A percentile compares a stretch with the other conserved stretches of the same genome.
phyloP scores from a whole-genome alignment of 2,888 invertebrate genomes.

The Phytoseiulus persimilis region DNA sequence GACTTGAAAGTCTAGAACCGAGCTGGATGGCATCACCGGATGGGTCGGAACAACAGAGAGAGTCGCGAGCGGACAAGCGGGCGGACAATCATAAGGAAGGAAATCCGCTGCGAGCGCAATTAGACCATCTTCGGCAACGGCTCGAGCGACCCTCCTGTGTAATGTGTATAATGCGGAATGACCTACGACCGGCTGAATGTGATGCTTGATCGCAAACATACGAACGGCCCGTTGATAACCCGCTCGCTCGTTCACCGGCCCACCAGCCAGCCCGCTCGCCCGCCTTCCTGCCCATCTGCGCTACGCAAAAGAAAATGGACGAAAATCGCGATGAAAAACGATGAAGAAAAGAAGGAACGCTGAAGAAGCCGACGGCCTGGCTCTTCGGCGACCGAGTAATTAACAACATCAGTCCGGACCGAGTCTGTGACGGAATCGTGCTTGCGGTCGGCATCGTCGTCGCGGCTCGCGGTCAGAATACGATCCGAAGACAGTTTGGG shows the following conservation, averaged over 20 bases:
- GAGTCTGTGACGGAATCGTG: not conserved
- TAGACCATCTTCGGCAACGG: not conserved
- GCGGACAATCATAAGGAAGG: not conserved
- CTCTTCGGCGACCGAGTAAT: not conserved
- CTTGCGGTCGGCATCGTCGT: too few relatives aligned
- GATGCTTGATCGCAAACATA: not conserved
- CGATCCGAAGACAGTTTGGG: not conserved
- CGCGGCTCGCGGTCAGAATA: not conserved
- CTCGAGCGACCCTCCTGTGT: not conserved
- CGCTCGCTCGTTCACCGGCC: not conserved
- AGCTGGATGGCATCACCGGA: not conserved
- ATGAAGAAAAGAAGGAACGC: not conserved
- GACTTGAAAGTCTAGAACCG: not conserved
- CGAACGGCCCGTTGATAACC: not conserved
- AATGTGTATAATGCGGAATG: not conserved
- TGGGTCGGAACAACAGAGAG: not conserved
- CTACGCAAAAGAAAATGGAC: not conserved
- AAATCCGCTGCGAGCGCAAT: not conserved
- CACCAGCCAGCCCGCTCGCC: not conserved
- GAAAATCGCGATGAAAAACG: not conserved
- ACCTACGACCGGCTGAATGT: slow-evolving; percentile 5
- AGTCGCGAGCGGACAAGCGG: not conserved
- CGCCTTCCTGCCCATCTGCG: too few relatives aligned
- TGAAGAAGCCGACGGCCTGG: not conserved
- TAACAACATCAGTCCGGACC: not conserved